Conservation (phyloP, 2,113 vertebrate species). For the Psammodynastes pulverulentus region DNA sequence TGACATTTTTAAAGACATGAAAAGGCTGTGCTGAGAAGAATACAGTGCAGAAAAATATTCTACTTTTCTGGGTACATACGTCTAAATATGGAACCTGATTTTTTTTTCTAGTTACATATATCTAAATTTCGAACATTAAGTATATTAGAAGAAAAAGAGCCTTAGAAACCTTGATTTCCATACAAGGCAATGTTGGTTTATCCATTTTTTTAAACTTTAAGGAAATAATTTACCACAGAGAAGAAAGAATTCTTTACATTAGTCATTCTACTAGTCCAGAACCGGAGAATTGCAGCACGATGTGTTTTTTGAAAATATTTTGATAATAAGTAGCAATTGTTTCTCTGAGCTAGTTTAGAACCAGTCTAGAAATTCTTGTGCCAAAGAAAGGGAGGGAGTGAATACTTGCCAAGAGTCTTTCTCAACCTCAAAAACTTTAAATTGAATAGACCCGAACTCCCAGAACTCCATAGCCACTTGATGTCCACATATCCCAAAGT, state of each 20-base stretch:
- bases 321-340: background rate
- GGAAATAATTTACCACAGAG: background rate
- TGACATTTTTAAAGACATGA: background rate
- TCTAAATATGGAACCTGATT: background rate
- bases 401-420: background rate
- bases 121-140: background rate
- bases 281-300: background rate
- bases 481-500: background rate
- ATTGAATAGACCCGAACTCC: background rate
- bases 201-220: background rate
- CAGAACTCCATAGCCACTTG: background rate
- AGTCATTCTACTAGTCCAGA: background rate
- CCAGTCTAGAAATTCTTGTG: background rate
- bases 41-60: background rate
- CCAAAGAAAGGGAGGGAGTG: background rate
- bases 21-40: too few species aligned
- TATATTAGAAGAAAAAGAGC: background rate
- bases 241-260: background rate
- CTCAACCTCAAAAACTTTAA: background rate
- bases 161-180: background rate
- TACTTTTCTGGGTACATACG: background rate
- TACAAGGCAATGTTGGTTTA: background rate
- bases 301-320: background rate
- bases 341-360: background rate
- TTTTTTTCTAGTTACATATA: background rate